Percentiles rank a stretch among this genome's conserved stretches.
These are phyloP conservation scores for Callyntrura sp. DNA, from an alignment of 2,888 invertebrate genomes.

Conservation along the genomic window DNA sequence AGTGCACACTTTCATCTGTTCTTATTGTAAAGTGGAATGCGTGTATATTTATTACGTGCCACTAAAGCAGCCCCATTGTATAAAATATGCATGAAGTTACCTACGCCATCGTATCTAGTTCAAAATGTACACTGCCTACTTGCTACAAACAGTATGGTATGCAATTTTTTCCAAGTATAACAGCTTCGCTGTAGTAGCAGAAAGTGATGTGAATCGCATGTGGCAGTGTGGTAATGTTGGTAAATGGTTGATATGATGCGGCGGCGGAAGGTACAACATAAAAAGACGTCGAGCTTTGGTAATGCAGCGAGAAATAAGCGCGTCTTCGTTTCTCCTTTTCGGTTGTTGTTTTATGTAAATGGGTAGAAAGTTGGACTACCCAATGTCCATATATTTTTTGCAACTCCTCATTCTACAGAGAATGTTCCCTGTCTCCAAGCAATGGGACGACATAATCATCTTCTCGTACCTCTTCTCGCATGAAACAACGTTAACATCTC, in stretches of 20 bases:
- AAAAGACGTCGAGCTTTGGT: neutral
- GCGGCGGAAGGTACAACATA: neutral
- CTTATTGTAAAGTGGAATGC: constrained; percentile 30
- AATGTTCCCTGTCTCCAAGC: neutral
- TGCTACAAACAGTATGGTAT: neutral
- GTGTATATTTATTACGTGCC: constrained; percentile 40
- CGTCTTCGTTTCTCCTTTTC: constrained; percentile 26
- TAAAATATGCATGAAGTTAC: constrained; percentile 12
- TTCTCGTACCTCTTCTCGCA: too few relatives aligned
- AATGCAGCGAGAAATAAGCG: constrained; percentile 12
- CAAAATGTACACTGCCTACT: constrained; percentile 8
- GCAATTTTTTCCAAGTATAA: too few relatives aligned
- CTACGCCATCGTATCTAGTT: neutral
- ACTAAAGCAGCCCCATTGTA: neutral
- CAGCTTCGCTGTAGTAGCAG: neutral
- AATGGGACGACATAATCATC: constrained; percentile 21
- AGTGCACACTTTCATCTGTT: constrained; percentile 12
- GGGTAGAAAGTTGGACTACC: constrained; percentile 65
- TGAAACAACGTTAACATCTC: neutral
- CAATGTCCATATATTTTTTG: constrained; percentile 67
- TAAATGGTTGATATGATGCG: constrained; percentile 5
- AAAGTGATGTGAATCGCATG: neutral
- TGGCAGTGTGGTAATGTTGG: neutral
- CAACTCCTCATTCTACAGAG: constrained; percentile 51
- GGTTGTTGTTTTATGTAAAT: constrained; percentile 70